phyloP scores from a whole-genome alignment of 2,888 invertebrate genomes.

The Rhingia campestris region DNA sequence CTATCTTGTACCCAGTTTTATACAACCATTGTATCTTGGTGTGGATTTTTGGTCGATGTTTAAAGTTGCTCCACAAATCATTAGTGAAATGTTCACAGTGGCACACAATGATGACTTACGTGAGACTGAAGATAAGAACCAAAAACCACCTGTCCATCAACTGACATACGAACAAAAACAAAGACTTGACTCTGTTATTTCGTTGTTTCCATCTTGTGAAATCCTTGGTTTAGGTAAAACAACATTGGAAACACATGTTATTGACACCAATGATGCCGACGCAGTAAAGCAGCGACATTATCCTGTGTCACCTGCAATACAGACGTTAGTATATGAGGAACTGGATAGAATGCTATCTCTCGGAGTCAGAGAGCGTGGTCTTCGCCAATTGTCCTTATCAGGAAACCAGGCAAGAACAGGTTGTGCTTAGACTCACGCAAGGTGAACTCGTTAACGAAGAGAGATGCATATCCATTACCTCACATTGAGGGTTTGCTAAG shows the following conservation, averaged over 20 bases:
- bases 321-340: slow-evolving; percentile 71
- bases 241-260: slow-evolving; percentile 39
- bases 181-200: neutral
- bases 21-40: neutral
- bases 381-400: slow-evolving; percentile 64
- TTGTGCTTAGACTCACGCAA: too few species aligned
- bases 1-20: neutral
- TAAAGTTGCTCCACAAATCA: too few species aligned
- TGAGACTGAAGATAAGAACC: too few species aligned
- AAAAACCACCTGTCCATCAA: too few species aligned
- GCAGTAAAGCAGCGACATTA: slow-evolving; percentile 69
- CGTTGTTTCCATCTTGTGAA: neutral
- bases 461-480: too few species aligned
- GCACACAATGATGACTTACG: too few species aligned
- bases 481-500: too few species aligned
- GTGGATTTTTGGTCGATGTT: too few species aligned
- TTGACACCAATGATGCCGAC: slow-evolving; percentile 50
- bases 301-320: slow-evolving; percentile 62
- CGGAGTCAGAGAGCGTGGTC: slow-evolving; percentile 76
- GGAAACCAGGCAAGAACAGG: too few species aligned
- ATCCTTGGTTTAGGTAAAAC: slow-evolving; percentile 45
- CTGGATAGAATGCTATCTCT: slow-evolving; percentile 77
- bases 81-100: too few species aligned
- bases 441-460: too few species aligned
- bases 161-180: neutral